Conservation (phyloP, 2,888 invertebrate species). For the Noctua comes region DNA sequence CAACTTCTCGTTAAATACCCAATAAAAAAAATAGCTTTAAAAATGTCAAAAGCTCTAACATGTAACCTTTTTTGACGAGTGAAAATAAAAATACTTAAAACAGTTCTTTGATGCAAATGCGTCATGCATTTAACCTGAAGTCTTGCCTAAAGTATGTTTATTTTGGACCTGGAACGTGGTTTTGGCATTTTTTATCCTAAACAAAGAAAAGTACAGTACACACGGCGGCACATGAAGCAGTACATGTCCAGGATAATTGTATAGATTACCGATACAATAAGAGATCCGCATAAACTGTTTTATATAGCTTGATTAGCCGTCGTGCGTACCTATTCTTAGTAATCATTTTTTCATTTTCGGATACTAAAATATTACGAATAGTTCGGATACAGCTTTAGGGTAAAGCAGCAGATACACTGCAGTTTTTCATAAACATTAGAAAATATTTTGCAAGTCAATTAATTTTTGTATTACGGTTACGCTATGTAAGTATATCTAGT, state of each 20-base stretch:
- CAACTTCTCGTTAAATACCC: background rate
- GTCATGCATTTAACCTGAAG: too few species aligned
- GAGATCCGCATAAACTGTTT: too few species aligned
- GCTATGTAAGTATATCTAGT: background rate
- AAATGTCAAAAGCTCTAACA: background rate
- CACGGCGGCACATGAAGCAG: too few species aligned
- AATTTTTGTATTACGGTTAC: background rate
- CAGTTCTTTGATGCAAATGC: background rate
- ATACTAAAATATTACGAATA: background rate
- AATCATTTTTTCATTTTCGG: background rate
- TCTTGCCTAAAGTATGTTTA: background rate
- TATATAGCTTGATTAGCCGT: too few species aligned
- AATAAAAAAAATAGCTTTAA: background rate
- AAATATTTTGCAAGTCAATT: background rate
- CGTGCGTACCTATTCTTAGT: too few species aligned
- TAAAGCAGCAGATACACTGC: background rate
- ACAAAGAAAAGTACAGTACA: too few species aligned
- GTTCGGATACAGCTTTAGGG: background rate
- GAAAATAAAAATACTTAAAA: background rate
- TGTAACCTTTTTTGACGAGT: background rate
- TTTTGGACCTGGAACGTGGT: background rate
- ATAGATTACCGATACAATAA: too few species aligned
- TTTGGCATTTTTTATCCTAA: background rate
- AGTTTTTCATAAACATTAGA: background rate
- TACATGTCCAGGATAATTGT: too few species aligned